phyloP scores from a whole-genome alignment of 2,113 vertebrate genomes.

The Boulengeromyrus knoepffleri region DNA sequence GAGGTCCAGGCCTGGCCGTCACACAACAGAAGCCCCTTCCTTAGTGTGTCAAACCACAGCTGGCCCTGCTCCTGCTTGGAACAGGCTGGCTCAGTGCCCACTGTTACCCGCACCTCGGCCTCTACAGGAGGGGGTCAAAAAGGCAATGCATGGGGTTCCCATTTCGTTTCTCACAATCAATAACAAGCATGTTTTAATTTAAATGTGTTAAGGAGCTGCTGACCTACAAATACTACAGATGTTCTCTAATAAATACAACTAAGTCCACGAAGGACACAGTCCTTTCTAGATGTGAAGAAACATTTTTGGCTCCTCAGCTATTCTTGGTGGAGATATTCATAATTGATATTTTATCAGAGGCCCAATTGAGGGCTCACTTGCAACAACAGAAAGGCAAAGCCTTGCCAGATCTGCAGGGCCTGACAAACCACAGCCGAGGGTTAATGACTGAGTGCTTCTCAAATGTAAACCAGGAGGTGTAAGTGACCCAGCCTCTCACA shows the following conservation, averaged over 20 bases:
- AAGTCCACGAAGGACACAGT: background rate
- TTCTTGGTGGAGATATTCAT: background rate
- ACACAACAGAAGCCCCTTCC: conserved; percentile 77
- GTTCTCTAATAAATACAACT: background rate
- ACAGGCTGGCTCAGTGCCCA: conserved; percentile 67
- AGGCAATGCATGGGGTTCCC: background rate
- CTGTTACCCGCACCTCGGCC: conserved; percentile 62
- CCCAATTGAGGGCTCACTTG: background rate
- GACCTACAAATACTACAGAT: background rate
- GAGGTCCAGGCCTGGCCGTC: conserved; percentile 72
- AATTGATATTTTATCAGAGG: background rate
- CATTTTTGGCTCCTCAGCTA: background rate
- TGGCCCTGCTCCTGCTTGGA: conserved; percentile 56
- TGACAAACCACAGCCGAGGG: conserved; percentile 15
- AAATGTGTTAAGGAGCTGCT: background rate
- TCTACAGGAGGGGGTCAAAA: conserved; percentile 44
- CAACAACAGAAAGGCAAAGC: background rate
- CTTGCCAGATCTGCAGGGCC: background rate
- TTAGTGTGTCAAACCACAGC: conserved; percentile 78
- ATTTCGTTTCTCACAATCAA: background rate
- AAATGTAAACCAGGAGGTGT: background rate
- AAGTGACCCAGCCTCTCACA: background rate
- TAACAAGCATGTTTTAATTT: background rate
- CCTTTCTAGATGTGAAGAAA: background rate
- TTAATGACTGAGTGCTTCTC: background rate